phyloP scores from a whole-genome alignment of 2,888 invertebrate genomes.

The Acrobasis suavella region DNA sequence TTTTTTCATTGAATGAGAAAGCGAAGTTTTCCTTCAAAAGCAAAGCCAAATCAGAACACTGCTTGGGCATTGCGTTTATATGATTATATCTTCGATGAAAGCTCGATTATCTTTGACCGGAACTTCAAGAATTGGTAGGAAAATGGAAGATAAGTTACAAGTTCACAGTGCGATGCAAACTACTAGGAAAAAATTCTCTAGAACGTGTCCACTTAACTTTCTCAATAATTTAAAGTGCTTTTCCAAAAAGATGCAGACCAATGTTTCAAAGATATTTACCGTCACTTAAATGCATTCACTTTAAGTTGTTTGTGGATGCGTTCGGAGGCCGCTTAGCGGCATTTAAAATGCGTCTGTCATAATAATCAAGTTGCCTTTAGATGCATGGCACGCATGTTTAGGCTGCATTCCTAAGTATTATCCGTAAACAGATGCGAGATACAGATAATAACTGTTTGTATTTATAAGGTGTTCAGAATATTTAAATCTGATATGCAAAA shows the following conservation, averaged over 20 bases:
- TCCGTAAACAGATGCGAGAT: conserved; percentile 41
- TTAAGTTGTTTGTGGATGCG: conserved; percentile 29
- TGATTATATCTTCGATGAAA: too few relatives aligned
- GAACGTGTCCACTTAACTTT: background rate
- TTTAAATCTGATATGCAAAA: background rate
- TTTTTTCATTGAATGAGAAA: too few relatives aligned
- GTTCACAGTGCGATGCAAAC: too few relatives aligned
- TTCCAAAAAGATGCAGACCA: background rate
- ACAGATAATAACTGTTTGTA: conserved; percentile 18
- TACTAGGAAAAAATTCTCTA: background rate
- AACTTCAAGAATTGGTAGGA: too few relatives aligned
- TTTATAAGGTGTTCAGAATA: conserved; percentile 26
- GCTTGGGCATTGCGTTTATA: too few relatives aligned
- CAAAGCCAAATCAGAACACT: too few relatives aligned
- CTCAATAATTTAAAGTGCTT: conserved; percentile 5
- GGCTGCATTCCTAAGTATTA: conserved; percentile 53
- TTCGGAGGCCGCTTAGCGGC: conserved; percentile 33
- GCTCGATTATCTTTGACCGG: too few relatives aligned
- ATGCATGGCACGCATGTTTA: conserved; percentile 35
- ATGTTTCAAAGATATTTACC: conserved; percentile 7
- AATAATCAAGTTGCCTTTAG: conserved; percentile 51
- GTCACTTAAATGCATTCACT: conserved; percentile 13
- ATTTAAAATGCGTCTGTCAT: conserved; percentile 45
- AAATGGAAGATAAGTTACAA: too few relatives aligned
- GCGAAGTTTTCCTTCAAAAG: too few relatives aligned